Base-by-base conservation (phyloP, 1,140 invertebrate genomes). In the Arctopsyche grandis region DNA sequence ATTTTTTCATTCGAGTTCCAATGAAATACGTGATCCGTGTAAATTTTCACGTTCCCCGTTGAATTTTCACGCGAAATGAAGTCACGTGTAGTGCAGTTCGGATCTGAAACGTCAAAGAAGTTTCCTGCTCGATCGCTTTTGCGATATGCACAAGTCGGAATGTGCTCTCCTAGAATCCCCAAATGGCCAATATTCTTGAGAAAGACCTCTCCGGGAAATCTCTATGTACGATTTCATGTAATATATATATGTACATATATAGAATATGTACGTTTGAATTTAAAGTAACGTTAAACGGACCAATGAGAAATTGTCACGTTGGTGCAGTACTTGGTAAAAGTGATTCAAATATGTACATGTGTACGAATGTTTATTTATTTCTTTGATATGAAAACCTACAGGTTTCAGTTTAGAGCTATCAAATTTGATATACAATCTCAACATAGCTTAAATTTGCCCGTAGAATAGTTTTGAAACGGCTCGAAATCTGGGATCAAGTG, bases 21-120 rank as follows among this genome's bases (percentile, higher is more conserved):
- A 75, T 75, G 44, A 48, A 75, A 44, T 75, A 75, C 71, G 71
- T 75, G 71, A 52, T 75, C 71, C 21, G 21, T 29, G 71, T 16
- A 56, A 75, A 58, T 16, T 56, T 52, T 56, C 63, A 29, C 63
- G 14, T 66, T 66, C 19, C 21, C 22, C 63, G 21, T 29, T 56
- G 21, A 48, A 56, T 26, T 52, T 16, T 52, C 70, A 16, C 70
- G 48, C 21, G 71, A 56, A 75, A 75, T 75, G 71, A 75, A 75
- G 48, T 75, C 71, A 75, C 71, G 71, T 75, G 71, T 46, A 46
- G 10, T 73, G 70, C 46, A 66, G 14, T n/a, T n/a, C 22, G 63
- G 22, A 75, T 24, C 22, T 56, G 14, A 24, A 24, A 24, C 71
- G 26, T 75, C 71, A 75, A 75, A 73, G 70, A 19, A 70, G n/a